Conservation (phyloP, 1,140 invertebrate genomes). For the Leptonema lineaticorne region DNA sequence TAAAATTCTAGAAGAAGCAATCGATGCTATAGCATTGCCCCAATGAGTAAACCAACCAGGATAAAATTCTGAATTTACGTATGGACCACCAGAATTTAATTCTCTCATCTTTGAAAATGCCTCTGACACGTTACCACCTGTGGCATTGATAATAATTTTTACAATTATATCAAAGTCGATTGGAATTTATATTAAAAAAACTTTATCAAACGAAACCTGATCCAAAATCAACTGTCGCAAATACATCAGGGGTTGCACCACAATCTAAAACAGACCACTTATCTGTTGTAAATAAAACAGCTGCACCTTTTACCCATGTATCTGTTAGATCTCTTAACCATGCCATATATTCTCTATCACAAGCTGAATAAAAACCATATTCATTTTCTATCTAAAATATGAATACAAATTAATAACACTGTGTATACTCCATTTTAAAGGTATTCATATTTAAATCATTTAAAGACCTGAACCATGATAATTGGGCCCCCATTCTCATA, state of each 20-base stretch:
- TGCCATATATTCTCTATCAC: slow-evolving; percentile 64
- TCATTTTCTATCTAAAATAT: slow-evolving; percentile 79
- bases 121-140: slow-evolving; percentile 45
- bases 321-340: slow-evolving; percentile 57
- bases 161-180: neutral
- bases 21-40: slow-evolving; percentile 60
- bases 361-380: slow-evolving; percentile 71
- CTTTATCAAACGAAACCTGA: slow-evolving; percentile 46
- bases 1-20: slow-evolving; percentile 49
- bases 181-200: slow-evolving; percentile 27
- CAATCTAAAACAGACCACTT: slow-evolving; percentile 57
- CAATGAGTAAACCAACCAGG: slow-evolving; percentile 75
- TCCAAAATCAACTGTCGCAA: slow-evolving; percentile 73
- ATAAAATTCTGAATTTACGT: slow-evolving; percentile 82
- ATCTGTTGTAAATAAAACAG: slow-evolving; percentile 74
- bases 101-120: slow-evolving; percentile 52
- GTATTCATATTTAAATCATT: too few relatives aligned
- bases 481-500: slow-evolving; percentile 79
- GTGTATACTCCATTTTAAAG: too few relatives aligned
- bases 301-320: slow-evolving; percentile 57
- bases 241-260: slow-evolving; percentile 61
- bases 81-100: slow-evolving; percentile 62
- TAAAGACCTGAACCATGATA: slow-evolving; percentile 82
- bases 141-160: too few relatives aligned
- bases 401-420: too few relatives aligned